phyloP scores from a whole-genome alignment of 2,888 invertebrate genomes.

The Nomada hirtipes region DNA sequence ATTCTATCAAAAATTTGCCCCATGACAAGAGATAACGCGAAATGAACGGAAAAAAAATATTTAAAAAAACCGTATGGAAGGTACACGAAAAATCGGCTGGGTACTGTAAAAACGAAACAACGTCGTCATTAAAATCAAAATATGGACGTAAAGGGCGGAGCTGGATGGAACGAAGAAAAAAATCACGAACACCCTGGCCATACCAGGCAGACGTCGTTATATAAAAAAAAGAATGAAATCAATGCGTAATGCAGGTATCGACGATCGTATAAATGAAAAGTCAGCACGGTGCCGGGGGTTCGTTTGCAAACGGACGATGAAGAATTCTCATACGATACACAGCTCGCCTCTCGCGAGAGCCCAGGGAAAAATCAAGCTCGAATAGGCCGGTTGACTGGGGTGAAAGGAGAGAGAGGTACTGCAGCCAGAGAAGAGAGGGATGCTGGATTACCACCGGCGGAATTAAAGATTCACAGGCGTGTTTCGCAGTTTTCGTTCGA shows the following conservation, averaged over 20 bases:
- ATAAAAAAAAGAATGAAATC: background rate
- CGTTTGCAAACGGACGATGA: slow-evolving; percentile 53
- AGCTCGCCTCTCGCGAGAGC: slow-evolving; percentile 35
- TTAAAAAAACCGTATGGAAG: background rate
- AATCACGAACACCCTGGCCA: background rate
- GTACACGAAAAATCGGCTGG: slow-evolving; percentile 8
- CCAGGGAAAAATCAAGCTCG: slow-evolving; percentile 51
- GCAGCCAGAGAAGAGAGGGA: slow-evolving; percentile 57
- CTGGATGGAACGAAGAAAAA: background rate
- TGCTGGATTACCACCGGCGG: slow-evolving; percentile 69
- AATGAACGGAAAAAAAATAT: slow-evolving; percentile 9
- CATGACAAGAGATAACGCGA: slow-evolving; percentile 10
- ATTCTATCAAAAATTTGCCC: slow-evolving; percentile 34
- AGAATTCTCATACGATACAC: slow-evolving; percentile 61
- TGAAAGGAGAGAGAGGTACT: slow-evolving; percentile 21
- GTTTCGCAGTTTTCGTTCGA: slow-evolving; percentile 82
- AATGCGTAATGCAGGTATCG: slow-evolving; percentile 41
- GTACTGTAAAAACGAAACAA: slow-evolving; percentile 23
- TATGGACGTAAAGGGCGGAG: background rate
- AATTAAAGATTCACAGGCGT: slow-evolving; percentile 83
- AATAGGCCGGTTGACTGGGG: slow-evolving; percentile 35
- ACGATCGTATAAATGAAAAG: slow-evolving; percentile 53
- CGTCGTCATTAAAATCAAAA: slow-evolving; percentile 27
- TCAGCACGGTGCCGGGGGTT: slow-evolving; percentile 42
- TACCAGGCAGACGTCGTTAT: background rate